These are phyloP conservation scores for Podarcis lilfordi DNA, from an alignment of 2,797 vertebrate species.

Conservation along the genomic window DNA sequence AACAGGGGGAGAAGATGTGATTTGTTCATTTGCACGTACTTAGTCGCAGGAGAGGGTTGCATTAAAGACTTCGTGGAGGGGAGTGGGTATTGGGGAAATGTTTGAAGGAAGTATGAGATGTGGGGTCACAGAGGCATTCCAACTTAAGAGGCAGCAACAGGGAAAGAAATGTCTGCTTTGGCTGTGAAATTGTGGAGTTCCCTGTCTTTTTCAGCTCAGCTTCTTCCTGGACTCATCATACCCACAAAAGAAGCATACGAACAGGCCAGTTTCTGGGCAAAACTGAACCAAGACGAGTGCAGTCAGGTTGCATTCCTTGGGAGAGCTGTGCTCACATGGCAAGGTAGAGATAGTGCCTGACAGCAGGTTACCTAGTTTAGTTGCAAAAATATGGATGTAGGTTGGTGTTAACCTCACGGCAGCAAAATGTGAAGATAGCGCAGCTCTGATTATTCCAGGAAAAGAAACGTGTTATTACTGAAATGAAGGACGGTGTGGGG, in stretches of 20 bases:
- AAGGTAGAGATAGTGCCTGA: background rate
- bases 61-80: too few species aligned
- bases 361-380: conserved; percentile 12
- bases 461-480: background rate
- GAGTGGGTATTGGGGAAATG: too few species aligned
- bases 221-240: too few species aligned
- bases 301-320: background rate
- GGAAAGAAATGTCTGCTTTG: background rate
- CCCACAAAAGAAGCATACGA: background rate
- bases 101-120: too few species aligned
- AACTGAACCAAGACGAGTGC: background rate
- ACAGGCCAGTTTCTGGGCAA: background rate
- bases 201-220: background rate
- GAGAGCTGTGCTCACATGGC: background rate
- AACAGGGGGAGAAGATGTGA: background rate
- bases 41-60: too few species aligned
- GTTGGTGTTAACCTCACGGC: conserved; percentile 5
- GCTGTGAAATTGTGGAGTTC: background rate
- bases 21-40: background rate
- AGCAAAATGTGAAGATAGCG: background rate
- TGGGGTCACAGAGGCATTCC: background rate
- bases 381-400: conserved; percentile 27
- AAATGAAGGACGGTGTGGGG: background rate
- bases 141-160: background rate
- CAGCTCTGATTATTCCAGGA: background rate